phyloP scores from a whole-genome alignment of 2,888 invertebrate species.

The Schizotus pectinicornis region DNA sequence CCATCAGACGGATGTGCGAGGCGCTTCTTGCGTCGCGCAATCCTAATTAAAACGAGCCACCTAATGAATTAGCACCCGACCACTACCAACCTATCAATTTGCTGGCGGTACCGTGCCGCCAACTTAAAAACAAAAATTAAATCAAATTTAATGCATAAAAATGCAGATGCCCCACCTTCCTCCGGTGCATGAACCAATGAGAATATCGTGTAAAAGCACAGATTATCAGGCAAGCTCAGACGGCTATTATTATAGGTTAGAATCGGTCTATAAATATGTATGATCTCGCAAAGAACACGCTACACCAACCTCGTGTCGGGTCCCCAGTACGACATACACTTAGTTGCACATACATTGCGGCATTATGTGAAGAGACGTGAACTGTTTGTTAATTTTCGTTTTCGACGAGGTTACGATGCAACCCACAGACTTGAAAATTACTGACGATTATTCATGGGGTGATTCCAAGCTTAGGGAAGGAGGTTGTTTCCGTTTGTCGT shows the following conservation, averaged over 20 bases:
- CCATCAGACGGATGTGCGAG: constrained; percentile 6
- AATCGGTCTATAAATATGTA: constrained; percentile 60
- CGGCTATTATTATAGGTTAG: constrained; percentile 59
- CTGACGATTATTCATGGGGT: too few relatives aligned
- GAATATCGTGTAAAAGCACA: constrained; percentile 50
- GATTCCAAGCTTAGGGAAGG: too few relatives aligned
- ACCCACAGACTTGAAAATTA: too few relatives aligned
- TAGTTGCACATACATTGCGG: constrained; percentile 6
- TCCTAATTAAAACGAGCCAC: neutral
- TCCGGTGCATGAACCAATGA: constrained; percentile 48
- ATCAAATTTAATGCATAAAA: constrained; percentile 52
- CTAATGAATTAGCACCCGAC: constrained; percentile 15
- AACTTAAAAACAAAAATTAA: constrained; percentile 17
- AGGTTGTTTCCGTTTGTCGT: too few relatives aligned
- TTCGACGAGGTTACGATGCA: neutral
- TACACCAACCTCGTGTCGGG: constrained; percentile 44
- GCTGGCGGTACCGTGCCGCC: constrained; percentile 15
- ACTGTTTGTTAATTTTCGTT: constrained; percentile 17
- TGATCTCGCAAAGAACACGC: constrained; percentile 57
- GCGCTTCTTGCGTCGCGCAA: neutral
- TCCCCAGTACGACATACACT: constrained; percentile 11
- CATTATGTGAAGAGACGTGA: constrained; percentile 6
- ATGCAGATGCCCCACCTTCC: constrained; percentile 49
- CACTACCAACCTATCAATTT: constrained; percentile 15
- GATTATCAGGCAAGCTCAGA: constrained; percentile 56